Evolutionary conservation across 2,888 invertebrate species (phyloP).

Genomic region (Hypselothyrea guttata): DNA sequence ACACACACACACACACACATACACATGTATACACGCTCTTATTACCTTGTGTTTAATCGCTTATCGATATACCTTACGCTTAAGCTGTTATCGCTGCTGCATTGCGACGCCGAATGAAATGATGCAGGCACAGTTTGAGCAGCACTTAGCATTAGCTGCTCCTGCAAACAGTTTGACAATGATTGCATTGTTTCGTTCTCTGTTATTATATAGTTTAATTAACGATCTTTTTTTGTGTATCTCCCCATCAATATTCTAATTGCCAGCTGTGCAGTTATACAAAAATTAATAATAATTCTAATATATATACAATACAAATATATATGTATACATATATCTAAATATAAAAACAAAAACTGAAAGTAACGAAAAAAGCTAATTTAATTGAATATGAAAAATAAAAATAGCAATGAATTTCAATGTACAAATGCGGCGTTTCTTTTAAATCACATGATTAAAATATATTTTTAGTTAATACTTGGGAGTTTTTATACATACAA

Average conservation of each 20-base stretch:
- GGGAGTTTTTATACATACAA: neutral
- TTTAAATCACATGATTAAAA: neutral
- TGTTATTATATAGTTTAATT: neutral
- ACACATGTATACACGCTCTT: neutral
- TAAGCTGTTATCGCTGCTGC: no score
- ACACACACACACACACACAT: neutral
- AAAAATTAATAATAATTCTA: conserved; percentile 7
- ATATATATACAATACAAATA: conserved; percentile 23
- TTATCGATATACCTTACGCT: neutral
- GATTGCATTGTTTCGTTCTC: no score
- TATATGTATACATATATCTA: conserved; percentile 39
- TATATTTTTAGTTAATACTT: neutral
- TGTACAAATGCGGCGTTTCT: conserved; percentile 16
- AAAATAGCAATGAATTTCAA: conserved; percentile 52
- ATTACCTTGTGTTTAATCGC: neutral
- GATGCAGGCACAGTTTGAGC: no score
- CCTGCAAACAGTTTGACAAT: neutral
- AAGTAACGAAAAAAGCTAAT: conserved; percentile 16
- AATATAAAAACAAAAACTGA: conserved; percentile 28
- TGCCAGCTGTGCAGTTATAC: conserved; percentile 50
- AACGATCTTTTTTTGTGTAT: neutral
- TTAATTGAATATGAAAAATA: conserved; percentile 44
- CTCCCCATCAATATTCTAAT: conserved; percentile 5
- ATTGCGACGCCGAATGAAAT: no score
- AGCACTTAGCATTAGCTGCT: no score